These are phyloP conservation scores for Prenolepis imparis DNA, from an alignment of 2,888 invertebrate genomes.

Conservation along the genomic window DNA sequence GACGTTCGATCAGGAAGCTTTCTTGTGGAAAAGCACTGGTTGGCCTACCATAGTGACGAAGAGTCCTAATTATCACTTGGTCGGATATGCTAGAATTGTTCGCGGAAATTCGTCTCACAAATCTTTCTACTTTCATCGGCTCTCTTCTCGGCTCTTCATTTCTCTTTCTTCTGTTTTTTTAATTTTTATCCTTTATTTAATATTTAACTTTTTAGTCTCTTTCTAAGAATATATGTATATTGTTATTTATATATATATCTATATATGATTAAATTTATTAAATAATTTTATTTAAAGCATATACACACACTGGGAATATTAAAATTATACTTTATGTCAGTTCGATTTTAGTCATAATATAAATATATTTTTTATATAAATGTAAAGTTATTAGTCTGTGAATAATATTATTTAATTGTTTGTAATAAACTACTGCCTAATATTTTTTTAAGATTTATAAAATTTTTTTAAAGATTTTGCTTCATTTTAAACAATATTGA, in stretches of 20 bases:
- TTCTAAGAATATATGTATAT: neutral
- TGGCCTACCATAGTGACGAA: conserved; percentile 66
- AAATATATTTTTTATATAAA: neutral
- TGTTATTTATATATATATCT: too few species aligned
- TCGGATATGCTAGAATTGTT: conserved; percentile 57
- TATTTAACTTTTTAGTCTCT: neutral
- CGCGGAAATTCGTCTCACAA: conserved; percentile 62
- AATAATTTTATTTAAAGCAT: neutral
- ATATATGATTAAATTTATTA: neutral
- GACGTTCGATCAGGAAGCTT: conserved; percentile 67
- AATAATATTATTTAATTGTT: neutral
- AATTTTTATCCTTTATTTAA: neutral
- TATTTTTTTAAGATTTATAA: too few species aligned
- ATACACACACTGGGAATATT: neutral
- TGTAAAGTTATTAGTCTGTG: neutral
- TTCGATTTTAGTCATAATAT: neutral
- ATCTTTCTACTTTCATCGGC: conserved; percentile 60
- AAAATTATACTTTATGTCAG: neutral
- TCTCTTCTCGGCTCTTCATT: neutral
- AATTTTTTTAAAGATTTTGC: neutral
- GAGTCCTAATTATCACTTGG: conserved; percentile 74
- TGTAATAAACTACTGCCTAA: neutral
- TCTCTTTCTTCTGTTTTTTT: neutral
- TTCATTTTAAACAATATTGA: neutral
- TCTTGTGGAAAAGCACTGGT: conserved; percentile 58